phyloP scores from a whole-genome alignment of 2,888 invertebrate species.

The Schizaphis graminum region DNA sequence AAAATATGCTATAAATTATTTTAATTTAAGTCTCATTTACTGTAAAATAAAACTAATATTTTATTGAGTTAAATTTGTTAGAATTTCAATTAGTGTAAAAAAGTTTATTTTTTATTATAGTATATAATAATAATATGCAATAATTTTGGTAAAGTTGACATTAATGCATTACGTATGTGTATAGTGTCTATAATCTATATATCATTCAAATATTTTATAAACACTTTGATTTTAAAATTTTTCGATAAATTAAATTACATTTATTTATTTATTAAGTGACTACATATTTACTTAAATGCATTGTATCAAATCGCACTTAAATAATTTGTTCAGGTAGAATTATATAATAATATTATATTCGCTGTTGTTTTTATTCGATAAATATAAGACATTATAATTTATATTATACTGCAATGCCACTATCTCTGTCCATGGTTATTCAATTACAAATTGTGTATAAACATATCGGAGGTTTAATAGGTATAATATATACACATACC shows the following conservation, averaged over 20 bases:
- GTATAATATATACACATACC: background rate
- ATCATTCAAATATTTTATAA: background rate
- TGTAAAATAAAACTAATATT: background rate
- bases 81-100: background rate
- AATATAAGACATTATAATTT: background rate
- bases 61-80: background rate
- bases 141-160: background rate
- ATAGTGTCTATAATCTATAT: background rate
- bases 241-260: background rate
- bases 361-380: background rate
- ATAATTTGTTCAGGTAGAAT: background rate
- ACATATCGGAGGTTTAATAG: background rate
- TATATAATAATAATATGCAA: background rate
- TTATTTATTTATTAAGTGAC: background rate
- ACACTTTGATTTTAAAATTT: background rate
- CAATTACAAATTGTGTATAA: background rate
- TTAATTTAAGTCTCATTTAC: conserved; percentile 4
- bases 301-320: background rate
- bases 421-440: background rate
- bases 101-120: background rate
- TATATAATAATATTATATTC: background rate
- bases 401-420: background rate
- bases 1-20: background rate
- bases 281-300: background rate
- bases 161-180: background rate